Conservation (phyloP, 2,113 vertebrate species). For the Nesoenas mayeri region DNA sequence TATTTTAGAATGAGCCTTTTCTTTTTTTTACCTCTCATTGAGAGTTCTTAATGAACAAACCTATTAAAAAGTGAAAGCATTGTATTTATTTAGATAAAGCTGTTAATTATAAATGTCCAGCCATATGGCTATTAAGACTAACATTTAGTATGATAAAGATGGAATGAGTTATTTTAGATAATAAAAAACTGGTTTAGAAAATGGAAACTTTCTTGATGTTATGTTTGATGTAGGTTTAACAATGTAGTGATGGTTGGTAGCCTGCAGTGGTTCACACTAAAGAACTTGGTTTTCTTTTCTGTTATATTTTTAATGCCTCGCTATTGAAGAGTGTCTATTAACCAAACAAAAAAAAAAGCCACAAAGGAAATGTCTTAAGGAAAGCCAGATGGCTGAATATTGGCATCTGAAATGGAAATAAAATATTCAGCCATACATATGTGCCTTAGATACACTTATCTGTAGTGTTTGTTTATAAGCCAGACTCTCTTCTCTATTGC, state of each 20-base stretch:
- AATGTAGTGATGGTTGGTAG: slow-evolving; percentile 12
- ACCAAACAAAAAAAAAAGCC: neutral
- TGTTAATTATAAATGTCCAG: slow-evolving; percentile 74
- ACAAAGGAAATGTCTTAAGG: slow-evolving; percentile 49
- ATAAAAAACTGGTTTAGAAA: slow-evolving; percentile 53
- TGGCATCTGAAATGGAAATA: slow-evolving; percentile 63
- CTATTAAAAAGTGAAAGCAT: slow-evolving; percentile 54
- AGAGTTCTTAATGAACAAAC: neutral
- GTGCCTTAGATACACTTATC: slow-evolving; percentile 39
- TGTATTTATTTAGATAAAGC: slow-evolving; percentile 67
- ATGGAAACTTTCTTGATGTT: neutral
- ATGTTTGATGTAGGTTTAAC: slow-evolving; percentile 36
- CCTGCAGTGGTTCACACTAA: slow-evolving; percentile 17
- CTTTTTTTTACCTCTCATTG: neutral
- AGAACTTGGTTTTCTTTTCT: slow-evolving; percentile 12
- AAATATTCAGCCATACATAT: slow-evolving; percentile 58
- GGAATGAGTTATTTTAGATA: slow-evolving; percentile 35
- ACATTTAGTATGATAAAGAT: neutral
- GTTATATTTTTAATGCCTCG: slow-evolving; percentile 45
- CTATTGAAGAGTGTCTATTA: slow-evolving; percentile 30
- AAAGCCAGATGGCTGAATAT: slow-evolving; percentile 68
- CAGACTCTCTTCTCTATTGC: neutral
- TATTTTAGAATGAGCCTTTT: neutral
- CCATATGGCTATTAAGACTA: slow-evolving; percentile 60
- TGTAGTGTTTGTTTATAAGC: slow-evolving; percentile 36